Conservation (phyloP, 2,888 invertebrate species). For the Omphaloscelis lunosa region DNA sequence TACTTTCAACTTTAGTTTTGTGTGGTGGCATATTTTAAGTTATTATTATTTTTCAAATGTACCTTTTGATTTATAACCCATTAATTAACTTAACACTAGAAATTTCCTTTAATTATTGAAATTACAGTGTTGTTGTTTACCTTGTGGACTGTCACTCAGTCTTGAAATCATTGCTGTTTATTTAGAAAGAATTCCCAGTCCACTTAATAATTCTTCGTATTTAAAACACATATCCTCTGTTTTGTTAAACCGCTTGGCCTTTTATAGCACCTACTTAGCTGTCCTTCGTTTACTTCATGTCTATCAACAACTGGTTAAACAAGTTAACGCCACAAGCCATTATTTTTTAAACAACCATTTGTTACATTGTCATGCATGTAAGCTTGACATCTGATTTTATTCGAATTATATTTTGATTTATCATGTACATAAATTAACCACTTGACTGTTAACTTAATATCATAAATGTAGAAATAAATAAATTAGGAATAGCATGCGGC, state of each 20-base stretch:
- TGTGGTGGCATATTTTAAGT: conserved; percentile 87
- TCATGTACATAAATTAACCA: not conserved
- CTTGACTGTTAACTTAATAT: not conserved
- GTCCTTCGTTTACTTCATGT: conserved; percentile 73
- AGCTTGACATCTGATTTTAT: conserved; percentile 10
- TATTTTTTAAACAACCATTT: conserved; percentile 77
- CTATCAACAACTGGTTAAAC: conserved; percentile 79
- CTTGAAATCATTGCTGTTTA: conserved; percentile 32
- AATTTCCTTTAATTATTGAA: conserved; percentile 38
- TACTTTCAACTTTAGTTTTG: conserved; percentile 84
- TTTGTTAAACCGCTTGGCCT: conserved; percentile 43
- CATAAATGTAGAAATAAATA: not conserved
- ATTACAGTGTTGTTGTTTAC: conserved; percentile 51
- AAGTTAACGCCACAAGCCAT: conserved; percentile 71
- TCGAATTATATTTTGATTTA: conserved; percentile 5
- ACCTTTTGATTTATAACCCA: conserved; percentile 37
- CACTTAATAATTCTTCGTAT: conserved; percentile 5
- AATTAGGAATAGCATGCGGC: not conserved
- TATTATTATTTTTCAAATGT: conserved; percentile 64
- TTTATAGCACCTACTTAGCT: conserved; percentile 38
- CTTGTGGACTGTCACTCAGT: conserved; percentile 18
- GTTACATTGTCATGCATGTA: conserved; percentile 34
- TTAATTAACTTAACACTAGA: conserved; percentile 48
- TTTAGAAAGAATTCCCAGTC: conserved; percentile 30
- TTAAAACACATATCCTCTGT: conserved; percentile 14